phyloP scores from a whole-genome alignment of 2,113 vertebrate genomes.

The Silurus asotus region DNA sequence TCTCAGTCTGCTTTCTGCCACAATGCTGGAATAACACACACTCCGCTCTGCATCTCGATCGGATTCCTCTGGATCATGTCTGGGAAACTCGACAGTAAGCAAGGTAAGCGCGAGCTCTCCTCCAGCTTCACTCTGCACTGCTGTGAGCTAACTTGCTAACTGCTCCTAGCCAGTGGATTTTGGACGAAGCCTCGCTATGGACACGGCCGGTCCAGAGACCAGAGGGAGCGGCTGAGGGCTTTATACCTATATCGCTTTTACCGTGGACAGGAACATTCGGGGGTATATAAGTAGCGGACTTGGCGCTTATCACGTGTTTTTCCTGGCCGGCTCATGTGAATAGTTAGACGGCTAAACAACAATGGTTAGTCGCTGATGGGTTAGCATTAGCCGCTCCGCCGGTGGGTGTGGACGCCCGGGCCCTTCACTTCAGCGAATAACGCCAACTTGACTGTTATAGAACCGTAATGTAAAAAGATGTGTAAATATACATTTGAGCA shows the following conservation, averaged over 20 bases:
- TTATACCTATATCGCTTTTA: background rate
- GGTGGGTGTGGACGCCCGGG: constrained; percentile 43
- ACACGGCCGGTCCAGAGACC: background rate
- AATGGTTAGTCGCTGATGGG: constrained; percentile 5
- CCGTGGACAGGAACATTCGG: background rate
- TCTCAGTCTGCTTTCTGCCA: constrained; percentile 22
- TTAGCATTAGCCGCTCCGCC: constrained; percentile 30
- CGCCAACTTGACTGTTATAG: background rate
- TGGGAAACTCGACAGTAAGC: constrained; percentile 80
- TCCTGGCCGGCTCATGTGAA: background rate
- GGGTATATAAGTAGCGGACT: too few species aligned
- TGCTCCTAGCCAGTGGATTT: background rate
- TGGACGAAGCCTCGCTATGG: too few species aligned
- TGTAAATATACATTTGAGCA: background rate
- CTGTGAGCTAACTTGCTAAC: background rate
- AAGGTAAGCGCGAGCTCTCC: constrained; percentile 66
- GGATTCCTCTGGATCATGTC: constrained; percentile 71
- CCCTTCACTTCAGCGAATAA: background rate
- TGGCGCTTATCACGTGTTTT: background rate
- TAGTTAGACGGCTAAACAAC: background rate
- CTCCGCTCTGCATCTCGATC: background rate
- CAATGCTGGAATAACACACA: constrained; percentile 50
- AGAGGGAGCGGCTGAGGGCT: background rate
- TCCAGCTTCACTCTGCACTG: accelerated
- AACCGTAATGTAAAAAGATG: background rate